A percentile compares a stretch with the other conserved stretches of the same genome.
phyloP scores from a whole-genome alignment of 2,797 vertebrate genomes.

The Distichodus sexfasciatus region DNA sequence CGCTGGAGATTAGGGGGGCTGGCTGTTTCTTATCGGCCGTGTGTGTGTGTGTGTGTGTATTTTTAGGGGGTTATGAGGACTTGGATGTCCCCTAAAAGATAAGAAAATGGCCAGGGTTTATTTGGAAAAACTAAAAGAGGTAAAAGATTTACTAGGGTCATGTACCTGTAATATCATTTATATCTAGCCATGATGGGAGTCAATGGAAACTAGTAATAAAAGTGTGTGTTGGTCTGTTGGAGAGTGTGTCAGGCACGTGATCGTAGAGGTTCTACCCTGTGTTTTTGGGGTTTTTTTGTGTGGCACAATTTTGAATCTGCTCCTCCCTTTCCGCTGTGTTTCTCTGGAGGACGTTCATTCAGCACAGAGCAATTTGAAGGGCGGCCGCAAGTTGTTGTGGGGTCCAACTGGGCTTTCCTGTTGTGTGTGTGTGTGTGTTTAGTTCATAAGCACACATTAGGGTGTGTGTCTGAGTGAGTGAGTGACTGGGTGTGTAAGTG shows the following conservation, averaged over 20 bases:
- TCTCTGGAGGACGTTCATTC: constrained; percentile 23
- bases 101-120: too few species aligned
- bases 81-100: too few species aligned
- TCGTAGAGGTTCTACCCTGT: neutral
- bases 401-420: constrained; percentile 43
- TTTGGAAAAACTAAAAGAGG: too few species aligned
- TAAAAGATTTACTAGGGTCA: too few species aligned
- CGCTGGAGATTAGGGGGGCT: neutral
- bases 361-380: constrained; percentile 38
- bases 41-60: neutral
- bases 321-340: neutral
- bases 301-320: neutral
- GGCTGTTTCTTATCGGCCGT: neutral
- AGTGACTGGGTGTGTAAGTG: neutral
- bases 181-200: too few species aligned
- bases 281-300: neutral
- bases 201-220: too few species aligned
- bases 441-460: constrained; percentile 5
- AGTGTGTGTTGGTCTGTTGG: too few species aligned
- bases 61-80: too few species aligned
- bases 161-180: too few species aligned
- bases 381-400: constrained; percentile 36
- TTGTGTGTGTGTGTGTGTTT: constrained; percentile 24
- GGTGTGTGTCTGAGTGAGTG: neutral
- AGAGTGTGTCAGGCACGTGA: too few species aligned